A percentile compares a stretch with the other conserved stretches of the same genome.
These are phyloP conservation scores for Catostylus mosaicus DNA, from an alignment of 30 jellyfish, hydroid and myxozoan genomes.

Conservation along the genomic window DNA sequence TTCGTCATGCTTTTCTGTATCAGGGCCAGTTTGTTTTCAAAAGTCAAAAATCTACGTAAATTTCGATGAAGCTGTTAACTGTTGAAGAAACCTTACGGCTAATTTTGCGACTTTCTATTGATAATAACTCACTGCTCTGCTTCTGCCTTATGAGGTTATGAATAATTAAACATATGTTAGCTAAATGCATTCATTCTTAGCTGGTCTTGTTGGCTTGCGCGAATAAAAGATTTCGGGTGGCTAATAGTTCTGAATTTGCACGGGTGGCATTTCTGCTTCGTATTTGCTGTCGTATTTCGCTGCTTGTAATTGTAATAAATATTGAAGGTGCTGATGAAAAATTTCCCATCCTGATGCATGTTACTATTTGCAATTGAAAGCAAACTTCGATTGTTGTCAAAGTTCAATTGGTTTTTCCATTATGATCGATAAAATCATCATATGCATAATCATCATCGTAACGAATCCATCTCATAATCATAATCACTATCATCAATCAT, in stretches of 20 bases:
- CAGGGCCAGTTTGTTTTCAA: background rate
- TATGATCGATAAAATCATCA: no score
- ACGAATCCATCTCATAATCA: no score
- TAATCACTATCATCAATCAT: no score
- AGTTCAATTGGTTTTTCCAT: no score
- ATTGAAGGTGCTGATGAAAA: no score
- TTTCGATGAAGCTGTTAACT: background rate
- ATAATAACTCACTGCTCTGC: background rate
- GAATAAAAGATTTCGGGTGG: constrained; percentile 55
- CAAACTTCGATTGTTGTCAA: no score
- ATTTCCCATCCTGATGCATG: no score
- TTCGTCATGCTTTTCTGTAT: background rate
- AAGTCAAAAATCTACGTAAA: background rate
- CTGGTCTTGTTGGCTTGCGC: constrained; percentile 48
- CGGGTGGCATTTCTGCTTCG: constrained; percentile 29
- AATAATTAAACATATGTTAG: constrained; percentile 35
- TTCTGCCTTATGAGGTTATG: constrained; percentile 50
- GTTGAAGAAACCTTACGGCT: background rate
- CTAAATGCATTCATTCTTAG: constrained; percentile 41
- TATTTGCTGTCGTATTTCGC: constrained; percentile 3
- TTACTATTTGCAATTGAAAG: no score
- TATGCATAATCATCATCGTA: no score
- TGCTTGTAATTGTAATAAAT: no score
- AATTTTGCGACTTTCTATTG: background rate
- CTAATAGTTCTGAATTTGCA: constrained; percentile 20